These are phyloP conservation scores for Parasteatoda lunata DNA, from an alignment of 2,888 invertebrate species.

Conservation along the genomic window DNA sequence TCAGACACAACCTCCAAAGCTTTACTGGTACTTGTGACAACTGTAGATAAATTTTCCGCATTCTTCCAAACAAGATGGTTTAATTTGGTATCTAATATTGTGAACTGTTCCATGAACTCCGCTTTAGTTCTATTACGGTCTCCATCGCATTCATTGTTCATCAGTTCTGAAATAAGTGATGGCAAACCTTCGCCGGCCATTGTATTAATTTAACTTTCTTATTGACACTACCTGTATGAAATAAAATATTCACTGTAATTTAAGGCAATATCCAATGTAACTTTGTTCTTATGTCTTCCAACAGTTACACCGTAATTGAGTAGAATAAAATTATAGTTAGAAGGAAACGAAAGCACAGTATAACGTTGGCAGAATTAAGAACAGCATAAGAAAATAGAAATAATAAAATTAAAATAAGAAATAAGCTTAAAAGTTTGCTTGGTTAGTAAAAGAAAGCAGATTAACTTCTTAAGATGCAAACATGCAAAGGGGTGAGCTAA, in stretches of 20 bases:
- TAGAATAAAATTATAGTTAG: too few species aligned
- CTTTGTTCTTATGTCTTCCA: slow-evolving; percentile 30
- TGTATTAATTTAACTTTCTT: not conserved
- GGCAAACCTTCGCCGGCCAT: slow-evolving; percentile 40
- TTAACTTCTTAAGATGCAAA: too few species aligned
- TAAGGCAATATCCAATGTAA: not conserved
- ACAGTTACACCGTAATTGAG: not conserved
- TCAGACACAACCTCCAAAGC: slow-evolving; percentile 14
- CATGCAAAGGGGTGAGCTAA: too few species aligned
- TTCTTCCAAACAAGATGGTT: slow-evolving; percentile 23
- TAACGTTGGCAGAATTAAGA: not conserved
- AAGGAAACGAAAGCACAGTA: too few species aligned
- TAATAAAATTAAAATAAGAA: not conserved
- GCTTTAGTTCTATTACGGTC: slow-evolving; percentile 24
- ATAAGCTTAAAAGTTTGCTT: too few species aligned
- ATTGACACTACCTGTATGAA: slow-evolving; percentile 20
- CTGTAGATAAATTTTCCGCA: not conserved
- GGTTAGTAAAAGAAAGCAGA: too few species aligned
- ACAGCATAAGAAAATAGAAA: not conserved
- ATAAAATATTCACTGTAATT: slow-evolving; percentile 26
- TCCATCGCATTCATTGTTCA: slow-evolving; percentile 34
- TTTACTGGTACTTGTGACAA: slow-evolving; percentile 14
- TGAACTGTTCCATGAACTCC: slow-evolving; percentile 24
- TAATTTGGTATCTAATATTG: slow-evolving; percentile 28
- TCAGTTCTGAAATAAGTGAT: slow-evolving; percentile 29